These are phyloP conservation scores for Osmerus eperlanus DNA, from an alignment of 2,113 vertebrate species.

Conservation along the genomic window DNA sequence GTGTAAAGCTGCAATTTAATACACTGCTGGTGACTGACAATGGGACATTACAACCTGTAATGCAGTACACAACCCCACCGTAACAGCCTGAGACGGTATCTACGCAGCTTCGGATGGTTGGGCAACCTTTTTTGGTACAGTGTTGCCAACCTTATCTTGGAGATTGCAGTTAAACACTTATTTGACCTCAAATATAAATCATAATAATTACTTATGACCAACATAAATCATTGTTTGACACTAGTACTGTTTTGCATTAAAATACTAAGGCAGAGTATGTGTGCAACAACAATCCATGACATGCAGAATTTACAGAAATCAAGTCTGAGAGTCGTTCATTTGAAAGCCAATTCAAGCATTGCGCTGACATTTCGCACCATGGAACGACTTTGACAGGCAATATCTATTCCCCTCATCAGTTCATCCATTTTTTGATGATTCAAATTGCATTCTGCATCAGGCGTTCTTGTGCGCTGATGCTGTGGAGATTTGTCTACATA, in stretches of 20 bases:
- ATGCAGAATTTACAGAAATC: neutral
- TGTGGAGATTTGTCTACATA: constrained; percentile 62
- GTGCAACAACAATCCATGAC: neutral
- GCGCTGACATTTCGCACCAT: constrained; percentile 46
- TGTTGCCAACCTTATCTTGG: neutral
- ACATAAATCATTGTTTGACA: neutral
- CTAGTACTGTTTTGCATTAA: neutral
- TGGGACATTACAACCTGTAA: constrained; percentile 22
- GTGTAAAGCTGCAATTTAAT: constrained; percentile 42
- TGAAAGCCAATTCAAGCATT: constrained; percentile 17
- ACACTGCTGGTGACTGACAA: constrained; percentile 34
- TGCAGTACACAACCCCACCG: constrained; percentile 4
- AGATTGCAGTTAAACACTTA: neutral
- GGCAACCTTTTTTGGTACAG: neutral
- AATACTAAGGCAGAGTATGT: neutral
- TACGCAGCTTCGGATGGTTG: neutral
- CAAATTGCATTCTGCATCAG: constrained; percentile 60
- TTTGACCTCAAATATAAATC: neutral
- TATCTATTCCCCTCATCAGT: constrained; percentile 45
- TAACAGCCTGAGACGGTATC: neutral
- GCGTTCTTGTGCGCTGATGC: constrained; percentile 60
- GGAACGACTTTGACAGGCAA: constrained; percentile 18
- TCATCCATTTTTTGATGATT: constrained; percentile 59
- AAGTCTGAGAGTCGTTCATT: neutral
- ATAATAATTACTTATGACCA: too few relatives aligned